These are phyloP conservation scores for Agrochola lychnidis DNA, from an alignment of 2,888 invertebrate genomes.

Conservation along the genomic window DNA sequence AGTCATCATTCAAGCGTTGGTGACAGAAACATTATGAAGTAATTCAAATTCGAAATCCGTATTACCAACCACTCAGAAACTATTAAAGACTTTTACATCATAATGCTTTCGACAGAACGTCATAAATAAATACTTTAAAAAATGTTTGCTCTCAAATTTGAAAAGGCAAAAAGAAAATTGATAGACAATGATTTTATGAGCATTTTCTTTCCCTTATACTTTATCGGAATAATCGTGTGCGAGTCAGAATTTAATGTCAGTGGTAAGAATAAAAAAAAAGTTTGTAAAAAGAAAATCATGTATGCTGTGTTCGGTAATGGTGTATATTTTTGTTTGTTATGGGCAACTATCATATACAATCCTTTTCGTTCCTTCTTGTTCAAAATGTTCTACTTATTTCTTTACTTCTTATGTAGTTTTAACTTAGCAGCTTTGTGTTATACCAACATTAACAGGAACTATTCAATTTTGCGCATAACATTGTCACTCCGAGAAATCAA, in stretches of 20 bases:
- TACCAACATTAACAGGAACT: constrained; percentile 1
- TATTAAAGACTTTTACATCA: not conserved
- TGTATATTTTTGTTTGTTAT: constrained; percentile 13
- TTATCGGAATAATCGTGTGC: not conserved
- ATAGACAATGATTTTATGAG: constrained; percentile 7
- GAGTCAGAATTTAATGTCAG: not conserved
- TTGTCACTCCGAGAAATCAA: constrained; percentile 15
- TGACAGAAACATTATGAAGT: not conserved
- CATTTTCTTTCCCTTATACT: constrained; percentile 27
- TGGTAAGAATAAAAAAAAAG: not conserved
- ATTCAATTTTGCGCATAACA: not conserved
- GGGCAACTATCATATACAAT: constrained; percentile 9
- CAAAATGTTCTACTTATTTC: constrained; percentile 15
- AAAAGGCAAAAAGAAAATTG: not conserved
- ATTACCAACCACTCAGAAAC: not conserved
- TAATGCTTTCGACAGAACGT: too few relatives aligned
- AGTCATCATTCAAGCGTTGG: not conserved
- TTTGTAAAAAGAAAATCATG: constrained; percentile 5
- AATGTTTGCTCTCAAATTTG: not conserved
- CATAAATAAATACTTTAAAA: not conserved
- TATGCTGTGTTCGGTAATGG: constrained; percentile 14
- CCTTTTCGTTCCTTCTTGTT: constrained; percentile 14
- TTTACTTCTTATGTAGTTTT: constrained; percentile 12
- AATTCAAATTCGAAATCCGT: not conserved
- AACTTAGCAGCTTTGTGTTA: constrained; percentile 3